Evolutionary conservation across 2,888 invertebrate species (phyloP).

Genomic region (Loripinus fragilis): DNA sequence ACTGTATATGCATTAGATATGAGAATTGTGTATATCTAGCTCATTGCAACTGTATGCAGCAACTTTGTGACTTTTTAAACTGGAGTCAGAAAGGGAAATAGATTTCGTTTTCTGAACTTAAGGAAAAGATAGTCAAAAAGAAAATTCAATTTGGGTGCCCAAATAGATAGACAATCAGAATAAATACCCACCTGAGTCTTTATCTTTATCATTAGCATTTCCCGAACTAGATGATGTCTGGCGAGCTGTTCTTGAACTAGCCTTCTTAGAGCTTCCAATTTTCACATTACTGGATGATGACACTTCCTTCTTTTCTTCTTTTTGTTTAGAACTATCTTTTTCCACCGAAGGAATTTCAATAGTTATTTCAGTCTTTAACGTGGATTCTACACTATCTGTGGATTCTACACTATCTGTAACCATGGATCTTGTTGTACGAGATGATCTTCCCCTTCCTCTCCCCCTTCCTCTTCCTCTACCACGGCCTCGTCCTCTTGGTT

Average conservation of each 20-base stretch:
- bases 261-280: conserved; percentile 11
- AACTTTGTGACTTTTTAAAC: no score
- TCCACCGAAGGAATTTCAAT: background rate
- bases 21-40: no score
- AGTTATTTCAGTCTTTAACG: background rate
- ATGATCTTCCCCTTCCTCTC: conserved; percentile 20
- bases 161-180: background rate
- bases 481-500: conserved; percentile 39
- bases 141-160: no score
- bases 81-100: no score
- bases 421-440: conserved; percentile 32
- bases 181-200: background rate
- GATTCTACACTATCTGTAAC: no score
- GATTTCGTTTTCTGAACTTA: no score
- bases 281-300: background rate
- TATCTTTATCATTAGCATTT: background rate
- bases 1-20: no score
- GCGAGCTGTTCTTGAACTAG: conserved; percentile 12
- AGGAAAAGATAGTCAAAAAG: no score
- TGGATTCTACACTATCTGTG: background rate
- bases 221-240: conserved; percentile 1
- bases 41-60: no score
- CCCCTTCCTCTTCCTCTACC: conserved; percentile 46
- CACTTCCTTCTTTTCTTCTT: conserved; percentile 13
- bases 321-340: background rate